Evolutionary conservation across 1,140 invertebrate species (phyloP).

Genomic region (Apocrypta bakeri): DNA sequence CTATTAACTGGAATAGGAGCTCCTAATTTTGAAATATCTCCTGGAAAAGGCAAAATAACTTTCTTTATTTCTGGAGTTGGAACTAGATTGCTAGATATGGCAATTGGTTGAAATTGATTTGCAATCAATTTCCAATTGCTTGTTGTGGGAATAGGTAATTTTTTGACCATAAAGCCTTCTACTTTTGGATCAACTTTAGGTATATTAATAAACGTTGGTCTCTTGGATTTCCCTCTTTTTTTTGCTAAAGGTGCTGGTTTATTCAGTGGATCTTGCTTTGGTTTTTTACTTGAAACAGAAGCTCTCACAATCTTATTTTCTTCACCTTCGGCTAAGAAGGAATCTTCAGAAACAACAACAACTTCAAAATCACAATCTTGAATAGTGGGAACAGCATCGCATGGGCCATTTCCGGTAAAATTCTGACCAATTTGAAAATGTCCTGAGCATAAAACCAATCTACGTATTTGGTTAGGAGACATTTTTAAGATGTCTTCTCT

Average conservation of each 20-base stretch:
- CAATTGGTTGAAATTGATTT: slow-evolving; percentile 68
- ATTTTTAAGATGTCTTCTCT: slow-evolving; percentile 72
- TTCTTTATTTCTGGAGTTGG: slow-evolving; percentile 64
- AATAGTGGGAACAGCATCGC: slow-evolving; percentile 71
- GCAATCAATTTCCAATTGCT: slow-evolving; percentile 68
- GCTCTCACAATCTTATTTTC: slow-evolving; percentile 56
- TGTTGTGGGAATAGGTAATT: slow-evolving; percentile 67
- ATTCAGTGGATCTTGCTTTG: slow-evolving; percentile 64
- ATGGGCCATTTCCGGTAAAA: slow-evolving; percentile 66
- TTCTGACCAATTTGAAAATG: slow-evolving; percentile 70
- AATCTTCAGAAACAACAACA: slow-evolving; percentile 22
- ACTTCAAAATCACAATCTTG: slow-evolving; percentile 25
- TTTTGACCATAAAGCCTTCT: slow-evolving; percentile 62
- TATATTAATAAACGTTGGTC: slow-evolving; percentile 69
- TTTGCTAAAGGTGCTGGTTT: slow-evolving; percentile 71
- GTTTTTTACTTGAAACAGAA: slow-evolving; percentile 71
- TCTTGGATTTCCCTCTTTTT: slow-evolving; percentile 69
- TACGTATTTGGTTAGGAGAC: slow-evolving; percentile 73
- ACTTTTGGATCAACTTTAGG: slow-evolving; percentile 65
- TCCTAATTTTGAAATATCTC: slow-evolving; percentile 68
- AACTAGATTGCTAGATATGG: slow-evolving; percentile 65
- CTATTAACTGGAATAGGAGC: slow-evolving; percentile 71
- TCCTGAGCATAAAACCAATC: slow-evolving; percentile 70
- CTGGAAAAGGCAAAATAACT: slow-evolving; percentile 69
- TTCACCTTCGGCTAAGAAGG: slow-evolving; percentile 41